Evolutionary conservation across 2,888 invertebrate genomes (phyloP).

Genomic region (Drosophila eohydei): DNA sequence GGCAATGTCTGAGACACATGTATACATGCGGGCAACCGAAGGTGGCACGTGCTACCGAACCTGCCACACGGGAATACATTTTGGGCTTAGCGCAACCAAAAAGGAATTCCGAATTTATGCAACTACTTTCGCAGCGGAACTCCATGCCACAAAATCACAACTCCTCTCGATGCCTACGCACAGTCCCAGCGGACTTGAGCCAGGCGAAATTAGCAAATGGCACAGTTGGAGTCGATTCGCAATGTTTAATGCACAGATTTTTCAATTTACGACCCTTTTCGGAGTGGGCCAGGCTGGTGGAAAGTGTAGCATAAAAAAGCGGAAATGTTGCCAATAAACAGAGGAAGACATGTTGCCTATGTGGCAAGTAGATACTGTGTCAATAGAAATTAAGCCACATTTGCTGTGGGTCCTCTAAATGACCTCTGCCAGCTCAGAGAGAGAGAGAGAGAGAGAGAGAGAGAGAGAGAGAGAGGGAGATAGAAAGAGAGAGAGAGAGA

Average conservation of each 20-base stretch:
- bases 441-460: too few species aligned
- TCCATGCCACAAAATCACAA: constrained; percentile 16
- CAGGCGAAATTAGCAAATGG: constrained; percentile 32
- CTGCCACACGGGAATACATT: constrained; percentile 48
- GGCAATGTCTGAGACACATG: constrained; percentile 44
- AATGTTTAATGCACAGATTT: constrained; percentile 42
- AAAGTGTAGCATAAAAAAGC: constrained; percentile 6
- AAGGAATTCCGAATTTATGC: constrained; percentile 30
- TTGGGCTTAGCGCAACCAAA: constrained; percentile 13
- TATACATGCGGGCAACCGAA: constrained; percentile 44
- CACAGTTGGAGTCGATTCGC: constrained; percentile 2
- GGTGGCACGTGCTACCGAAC: constrained; percentile 41
- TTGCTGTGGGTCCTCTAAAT: too few species aligned
- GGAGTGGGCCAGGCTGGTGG: background rate
- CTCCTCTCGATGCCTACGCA: constrained; percentile 1
- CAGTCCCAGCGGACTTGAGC: constrained; percentile 3
- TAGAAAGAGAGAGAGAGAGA: too few species aligned
- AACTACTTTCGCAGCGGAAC: constrained; percentile 16
- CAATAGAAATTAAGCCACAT: background rate
- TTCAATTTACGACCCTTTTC: constrained; percentile 28
- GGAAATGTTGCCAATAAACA: constrained; percentile 4
- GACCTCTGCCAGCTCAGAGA: background rate
- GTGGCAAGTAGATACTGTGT: background rate
- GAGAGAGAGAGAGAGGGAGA: too few species aligned
- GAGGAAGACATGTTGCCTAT: background rate